phyloP scores from a whole-genome alignment of 2,888 invertebrate species.

The Coenonympha arcania region DNA sequence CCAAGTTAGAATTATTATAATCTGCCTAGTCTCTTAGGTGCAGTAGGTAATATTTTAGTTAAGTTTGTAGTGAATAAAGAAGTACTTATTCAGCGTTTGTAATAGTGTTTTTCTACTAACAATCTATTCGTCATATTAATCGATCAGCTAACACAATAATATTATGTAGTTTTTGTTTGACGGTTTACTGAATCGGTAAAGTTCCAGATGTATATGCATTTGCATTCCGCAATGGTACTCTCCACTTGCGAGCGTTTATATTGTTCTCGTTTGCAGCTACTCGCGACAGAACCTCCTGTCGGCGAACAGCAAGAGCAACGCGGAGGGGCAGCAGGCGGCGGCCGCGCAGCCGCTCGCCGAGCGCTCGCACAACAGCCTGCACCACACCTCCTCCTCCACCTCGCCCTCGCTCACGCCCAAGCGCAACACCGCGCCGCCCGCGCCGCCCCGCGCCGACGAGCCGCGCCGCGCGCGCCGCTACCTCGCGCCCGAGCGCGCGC shows the following conservation, averaged over 20 bases:
- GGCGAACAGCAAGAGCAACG: conserved; percentile 81
- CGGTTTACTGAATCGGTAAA: no score
- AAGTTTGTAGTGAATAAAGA: no score
- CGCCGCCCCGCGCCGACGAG: conserved; percentile 27
- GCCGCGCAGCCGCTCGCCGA: conserved; percentile 67
- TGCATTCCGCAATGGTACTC: no score
- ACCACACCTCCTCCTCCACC: conserved; percentile 47
- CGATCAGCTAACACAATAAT: not conserved
- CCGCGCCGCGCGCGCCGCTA: conserved; percentile 43
- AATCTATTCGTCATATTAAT: not conserved
- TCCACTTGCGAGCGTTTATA: not conserved
- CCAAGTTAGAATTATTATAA: no score
- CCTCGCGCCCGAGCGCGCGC: conserved; percentile 55
- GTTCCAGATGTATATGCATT: no score
- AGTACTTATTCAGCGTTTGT: no score
- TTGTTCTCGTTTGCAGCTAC: conserved; percentile 75
- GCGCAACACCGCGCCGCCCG: conserved; percentile 53
- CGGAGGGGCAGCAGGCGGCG: conserved; percentile 64
- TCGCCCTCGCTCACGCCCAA: conserved; percentile 52
- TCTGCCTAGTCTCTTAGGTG: no score
- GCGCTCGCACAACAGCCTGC: conserved; percentile 72
- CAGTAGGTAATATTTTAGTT: no score
- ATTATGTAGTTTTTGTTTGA: not conserved
- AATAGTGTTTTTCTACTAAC: not conserved
- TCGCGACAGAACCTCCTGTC: conserved; percentile 91